Evolutionary conservation across 2,888 invertebrate species (phyloP), one percentile per base, ranked within the genome.

Genomic region (Gnatocerus cornutus): DNA sequence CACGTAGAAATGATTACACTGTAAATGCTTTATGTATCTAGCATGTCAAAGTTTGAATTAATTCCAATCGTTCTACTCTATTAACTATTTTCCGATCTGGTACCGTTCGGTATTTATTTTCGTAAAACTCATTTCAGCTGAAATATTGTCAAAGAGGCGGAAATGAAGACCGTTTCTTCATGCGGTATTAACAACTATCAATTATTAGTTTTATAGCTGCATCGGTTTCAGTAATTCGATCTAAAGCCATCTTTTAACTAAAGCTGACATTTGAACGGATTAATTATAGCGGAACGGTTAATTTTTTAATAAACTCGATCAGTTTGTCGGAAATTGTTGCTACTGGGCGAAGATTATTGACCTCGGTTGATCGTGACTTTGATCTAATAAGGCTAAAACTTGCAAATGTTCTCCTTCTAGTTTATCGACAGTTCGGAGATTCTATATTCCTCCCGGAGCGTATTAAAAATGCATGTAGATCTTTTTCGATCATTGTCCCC

Each of bases 401-500:
- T 41, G 13, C 12, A 41, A 41, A 41, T 41, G 10, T 4, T 33
- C 33, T 33, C 33, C 33, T 33, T 33, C 33, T 7, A 33, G 33
- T 33, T 33, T 7, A 6, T 33, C 33, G 33, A 33, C 33, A 33
- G 33, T n/a, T 33, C 7, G 2, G 21, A 9, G 33, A 4, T 41
- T 13, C 13, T 41, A 6, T 41, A 41, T 7, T 12, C n/a, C 41
- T 7, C 12, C 3, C 1, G 41, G 41, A 41, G n/a, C n/a, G 2
- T 41, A 16, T 46, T 46, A 16, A 4, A n/a, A 52, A 30, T 50
- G 29, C 3, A 10, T 29, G 29, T 10, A 52, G 13, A 52, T 52
- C 13, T 41, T 52, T 33, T 52, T 13, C 33, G 43, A 12, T 41
- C 56, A 56, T 55, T 55, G 37, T 55, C 10, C 53, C 4, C 29